A percentile compares a stretch with the other conserved stretches of the same genome.
Conservation (phyloP, 2,113 vertebrate species). For the Nannobrachium achirus region DNA sequence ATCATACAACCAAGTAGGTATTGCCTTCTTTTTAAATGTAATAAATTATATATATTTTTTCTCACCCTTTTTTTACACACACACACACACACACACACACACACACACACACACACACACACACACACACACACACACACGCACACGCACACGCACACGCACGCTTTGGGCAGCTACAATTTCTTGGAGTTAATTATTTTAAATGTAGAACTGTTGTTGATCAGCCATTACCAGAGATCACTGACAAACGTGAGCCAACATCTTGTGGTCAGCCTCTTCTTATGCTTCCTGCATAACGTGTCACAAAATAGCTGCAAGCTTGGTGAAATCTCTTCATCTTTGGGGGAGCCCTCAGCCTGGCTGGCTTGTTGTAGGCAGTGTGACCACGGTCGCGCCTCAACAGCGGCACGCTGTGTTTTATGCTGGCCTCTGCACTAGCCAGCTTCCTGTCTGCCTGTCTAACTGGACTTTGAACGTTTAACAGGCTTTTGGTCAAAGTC, state of each 20-base stretch:
- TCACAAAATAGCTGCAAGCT: neutral
- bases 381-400: neutral
- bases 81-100: no score
- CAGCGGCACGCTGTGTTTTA: neutral
- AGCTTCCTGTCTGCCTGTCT: neutral
- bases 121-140: no score
- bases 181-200: neutral
- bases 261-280: neutral
- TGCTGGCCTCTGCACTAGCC: neutral
- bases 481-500: conserved; percentile 13
- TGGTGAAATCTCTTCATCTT: neutral
- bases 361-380: neutral
- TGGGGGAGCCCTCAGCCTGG: no score
- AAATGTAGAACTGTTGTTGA: neutral
- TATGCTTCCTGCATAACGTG: neutral
- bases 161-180: neutral
- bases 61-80: neutral
- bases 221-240: neutral
- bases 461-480: neutral
- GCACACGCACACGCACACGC: no score
- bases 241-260: neutral
- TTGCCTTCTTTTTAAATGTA: no score
- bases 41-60: no score
- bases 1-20: no score
- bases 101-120: no score